Percentiles rank a stretch among this genome's conserved stretches.
phyloP scores from a whole-genome alignment of 2,888 invertebrate species.

The Cynaeus angustus region DNA sequence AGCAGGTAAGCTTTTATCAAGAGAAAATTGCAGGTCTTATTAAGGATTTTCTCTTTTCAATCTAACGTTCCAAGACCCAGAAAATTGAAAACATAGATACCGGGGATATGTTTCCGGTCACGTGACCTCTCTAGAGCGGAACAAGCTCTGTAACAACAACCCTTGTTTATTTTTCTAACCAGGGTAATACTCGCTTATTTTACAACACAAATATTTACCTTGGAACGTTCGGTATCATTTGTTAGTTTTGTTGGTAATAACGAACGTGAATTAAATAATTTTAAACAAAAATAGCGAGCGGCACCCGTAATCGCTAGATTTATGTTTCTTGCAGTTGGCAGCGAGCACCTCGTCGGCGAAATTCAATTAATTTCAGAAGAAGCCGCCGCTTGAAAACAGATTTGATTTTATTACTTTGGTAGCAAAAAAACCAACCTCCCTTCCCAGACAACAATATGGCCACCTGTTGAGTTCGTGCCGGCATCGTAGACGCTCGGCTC shows the following conservation, averaged over 20 bases:
- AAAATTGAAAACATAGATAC: too few species aligned
- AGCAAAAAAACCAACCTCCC: conserved; percentile 38
- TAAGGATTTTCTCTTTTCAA: too few species aligned
- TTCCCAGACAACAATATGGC: conserved; percentile 58
- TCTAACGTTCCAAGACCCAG: too few species aligned
- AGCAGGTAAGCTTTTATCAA: too few species aligned
- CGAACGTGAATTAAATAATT: background rate
- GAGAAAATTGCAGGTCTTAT: too few species aligned
- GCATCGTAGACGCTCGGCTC: conserved; percentile 54
- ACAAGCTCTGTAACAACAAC: conserved; percentile 1
- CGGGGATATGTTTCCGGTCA: conserved; percentile 7
- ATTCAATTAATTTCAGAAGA: conserved; percentile 44
- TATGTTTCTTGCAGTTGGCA: conserved; percentile 19
- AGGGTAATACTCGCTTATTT: conserved; percentile 7
- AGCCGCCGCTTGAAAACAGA: conserved; percentile 28
- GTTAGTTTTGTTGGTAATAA: conserved; percentile 1
- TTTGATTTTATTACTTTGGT: conserved; percentile 33
- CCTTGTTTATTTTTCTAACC: conserved; percentile 22
- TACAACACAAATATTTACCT: conserved; percentile 13
- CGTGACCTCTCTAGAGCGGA: background rate
- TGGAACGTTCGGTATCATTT: background rate
- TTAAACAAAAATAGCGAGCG: background rate
- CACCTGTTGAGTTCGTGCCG: conserved; percentile 62
- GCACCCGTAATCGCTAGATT: background rate
- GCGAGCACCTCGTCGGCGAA: conserved; percentile 26